phyloP scores from a whole-genome alignment of 2,113 vertebrate species.

The Antechinus stuartii region DNA sequence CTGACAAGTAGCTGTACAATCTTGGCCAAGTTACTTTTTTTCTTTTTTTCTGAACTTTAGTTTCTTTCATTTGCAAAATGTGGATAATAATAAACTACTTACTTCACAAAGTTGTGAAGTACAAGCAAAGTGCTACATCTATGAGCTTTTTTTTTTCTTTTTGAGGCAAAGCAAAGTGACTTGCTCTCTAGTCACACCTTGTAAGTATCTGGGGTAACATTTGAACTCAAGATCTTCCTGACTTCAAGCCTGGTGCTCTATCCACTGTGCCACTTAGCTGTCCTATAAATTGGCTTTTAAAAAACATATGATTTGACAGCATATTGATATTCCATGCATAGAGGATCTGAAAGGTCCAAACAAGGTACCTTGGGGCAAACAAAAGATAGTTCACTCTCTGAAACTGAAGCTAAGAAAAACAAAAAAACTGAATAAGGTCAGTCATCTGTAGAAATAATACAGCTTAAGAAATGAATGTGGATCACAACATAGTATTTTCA shows the following conservation, averaged over 20 bases:
- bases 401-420: not conserved
- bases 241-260: not conserved
- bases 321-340: not conserved
- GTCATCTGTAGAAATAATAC: not conserved
- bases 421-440: not conserved
- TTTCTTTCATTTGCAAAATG: not conserved
- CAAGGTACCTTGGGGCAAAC: not conserved
- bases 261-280: not conserved
- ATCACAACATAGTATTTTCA: too few relatives aligned
- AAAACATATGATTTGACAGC: not conserved
- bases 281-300: not conserved
- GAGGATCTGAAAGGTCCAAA: not conserved
- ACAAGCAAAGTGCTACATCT: not conserved
- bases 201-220: not conserved
- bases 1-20: not conserved
- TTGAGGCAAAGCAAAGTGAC: not conserved
- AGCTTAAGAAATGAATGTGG: too few relatives aligned
- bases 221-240: not conserved
- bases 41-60: not conserved
- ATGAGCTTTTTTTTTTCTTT: not conserved
- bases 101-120: not conserved
- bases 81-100: not conserved
- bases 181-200: not conserved
- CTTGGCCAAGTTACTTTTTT: not conserved
- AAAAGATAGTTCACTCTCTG: not conserved